phyloP scores from a whole-genome alignment of 2,888 invertebrate genomes.

The Acanthosoma haemorrhoidale region DNA sequence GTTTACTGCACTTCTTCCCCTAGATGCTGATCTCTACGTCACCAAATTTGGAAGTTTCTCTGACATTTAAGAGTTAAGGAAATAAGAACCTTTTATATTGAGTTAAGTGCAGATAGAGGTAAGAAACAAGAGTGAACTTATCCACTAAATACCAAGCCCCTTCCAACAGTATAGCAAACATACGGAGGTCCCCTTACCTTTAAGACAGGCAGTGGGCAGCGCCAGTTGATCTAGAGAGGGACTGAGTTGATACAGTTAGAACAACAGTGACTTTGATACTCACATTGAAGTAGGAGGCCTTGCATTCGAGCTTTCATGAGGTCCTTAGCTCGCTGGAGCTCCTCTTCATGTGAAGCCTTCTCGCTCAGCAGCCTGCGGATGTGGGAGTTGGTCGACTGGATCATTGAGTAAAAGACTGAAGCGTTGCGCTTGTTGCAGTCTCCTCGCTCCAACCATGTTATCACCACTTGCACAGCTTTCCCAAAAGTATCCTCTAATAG shows the following conservation, averaged over 20 bases:
- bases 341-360: conserved; percentile 81
- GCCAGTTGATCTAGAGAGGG: background rate
- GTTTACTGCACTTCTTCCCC: too few relatives aligned
- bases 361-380: conserved; percentile 78
- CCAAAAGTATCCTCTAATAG: conserved; percentile 71
- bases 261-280: conserved; percentile 50
- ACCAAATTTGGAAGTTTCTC: too few relatives aligned
- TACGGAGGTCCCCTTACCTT: background rate
- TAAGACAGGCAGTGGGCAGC: background rate
- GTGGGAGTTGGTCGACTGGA: conserved; percentile 90
- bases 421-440: conserved; percentile 89
- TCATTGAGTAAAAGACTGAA: conserved; percentile 90
- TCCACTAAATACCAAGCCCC: conserved; percentile 2
- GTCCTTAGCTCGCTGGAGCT: conserved; percentile 77
- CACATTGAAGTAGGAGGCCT: conserved; percentile 84
- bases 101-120: background rate
- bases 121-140: background rate
- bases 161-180: background rate
- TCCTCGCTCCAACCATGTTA: conserved; percentile 89
- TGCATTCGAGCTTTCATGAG: conserved; percentile 78
- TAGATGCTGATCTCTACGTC: too few relatives aligned
- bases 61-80: too few relatives aligned
- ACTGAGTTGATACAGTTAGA: background rate
- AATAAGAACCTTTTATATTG: too few relatives aligned
- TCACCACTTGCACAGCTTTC: conserved; percentile 75